Evolutionary conservation across 2,113 vertebrate species (phyloP).

Genomic region (Pollachius pollachius): DNA sequence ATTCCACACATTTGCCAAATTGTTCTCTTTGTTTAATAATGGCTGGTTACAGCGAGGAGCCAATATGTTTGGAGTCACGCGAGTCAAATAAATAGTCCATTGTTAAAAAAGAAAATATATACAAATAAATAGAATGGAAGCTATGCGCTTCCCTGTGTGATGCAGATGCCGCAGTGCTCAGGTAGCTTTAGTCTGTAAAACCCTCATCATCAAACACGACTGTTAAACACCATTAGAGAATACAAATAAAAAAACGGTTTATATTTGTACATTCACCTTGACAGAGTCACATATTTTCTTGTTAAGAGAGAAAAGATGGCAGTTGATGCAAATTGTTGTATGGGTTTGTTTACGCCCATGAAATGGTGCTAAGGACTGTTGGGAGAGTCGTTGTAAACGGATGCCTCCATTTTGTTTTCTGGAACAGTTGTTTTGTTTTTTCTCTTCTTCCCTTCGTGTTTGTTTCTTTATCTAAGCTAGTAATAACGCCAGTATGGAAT

Average conservation of each 20-base stretch:
- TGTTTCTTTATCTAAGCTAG: conserved; percentile 19
- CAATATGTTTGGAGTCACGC: background rate
- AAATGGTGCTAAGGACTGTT: conserved; percentile 51
- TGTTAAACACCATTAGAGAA: conserved; percentile 64
- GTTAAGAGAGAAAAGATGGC: conserved; percentile 29
- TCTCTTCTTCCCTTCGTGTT: conserved; percentile 24
- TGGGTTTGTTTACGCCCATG: conserved; percentile 46
- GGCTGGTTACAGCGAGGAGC: conserved; percentile 25
- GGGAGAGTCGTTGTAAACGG: conserved; percentile 1
- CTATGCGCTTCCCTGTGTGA: conserved; percentile 47
- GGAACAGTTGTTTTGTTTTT: conserved; percentile 21
- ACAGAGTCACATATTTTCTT: conserved; percentile 65
- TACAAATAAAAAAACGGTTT: conserved; percentile 26
- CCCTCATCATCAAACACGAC: conserved; percentile 51
- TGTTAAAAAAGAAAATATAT: conserved; percentile 4
- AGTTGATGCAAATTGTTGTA: conserved; percentile 35
- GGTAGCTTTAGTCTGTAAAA: conserved; percentile 41
- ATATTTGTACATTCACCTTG: conserved; percentile 65
- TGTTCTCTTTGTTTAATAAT: conserved; percentile 16
- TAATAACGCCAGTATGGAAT: conserved; percentile 23
- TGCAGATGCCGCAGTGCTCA: conserved; percentile 49
- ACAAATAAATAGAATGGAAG: conserved; percentile 20
- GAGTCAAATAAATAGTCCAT: conserved; percentile 9
- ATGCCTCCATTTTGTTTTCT: conserved; percentile 18
- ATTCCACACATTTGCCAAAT: conserved; percentile 32